phyloP scores from a whole-genome alignment of 2,888 invertebrate genomes.

The Phalera bucephala region DNA sequence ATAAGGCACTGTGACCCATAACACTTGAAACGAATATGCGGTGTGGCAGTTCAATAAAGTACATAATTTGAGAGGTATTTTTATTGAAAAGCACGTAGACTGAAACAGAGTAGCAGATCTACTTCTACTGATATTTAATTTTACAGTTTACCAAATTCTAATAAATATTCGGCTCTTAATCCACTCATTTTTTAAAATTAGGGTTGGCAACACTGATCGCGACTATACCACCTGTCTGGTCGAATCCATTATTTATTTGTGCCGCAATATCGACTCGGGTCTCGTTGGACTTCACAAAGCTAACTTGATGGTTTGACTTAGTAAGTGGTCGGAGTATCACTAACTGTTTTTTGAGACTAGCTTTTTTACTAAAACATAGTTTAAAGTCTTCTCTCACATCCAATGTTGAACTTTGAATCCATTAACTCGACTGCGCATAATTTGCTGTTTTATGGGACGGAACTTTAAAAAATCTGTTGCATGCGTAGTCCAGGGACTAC shows the following conservation, averaged over 20 bases:
- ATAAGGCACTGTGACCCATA: no score
- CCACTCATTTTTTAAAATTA: no score
- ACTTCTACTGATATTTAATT: no score
- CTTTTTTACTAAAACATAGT: constrained; percentile 89
- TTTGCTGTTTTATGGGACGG: constrained; percentile 84
- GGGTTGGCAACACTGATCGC: no score
- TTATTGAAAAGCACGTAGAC: no score
- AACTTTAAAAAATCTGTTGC: constrained; percentile 86
- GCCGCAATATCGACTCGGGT: constrained; percentile 20
- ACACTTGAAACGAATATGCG: no score
- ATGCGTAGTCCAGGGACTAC: constrained; percentile 73
- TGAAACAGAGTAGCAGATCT: no score
- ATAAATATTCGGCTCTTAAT: no score
- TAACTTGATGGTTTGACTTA: constrained; percentile 85
- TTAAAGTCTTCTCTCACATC: constrained; percentile 86
- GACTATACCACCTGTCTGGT: constrained; percentile 19
- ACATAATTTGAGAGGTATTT: no score
- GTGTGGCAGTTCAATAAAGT: no score
- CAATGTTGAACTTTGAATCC: constrained; percentile 83
- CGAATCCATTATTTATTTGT: constrained; percentile 25
- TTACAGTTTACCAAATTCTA: no score
- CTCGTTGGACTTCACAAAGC: constrained; percentile 85
- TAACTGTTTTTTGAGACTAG: constrained; percentile 78
- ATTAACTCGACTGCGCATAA: constrained; percentile 54
- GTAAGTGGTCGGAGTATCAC: constrained; percentile 22